These are phyloP conservation scores for Craniophora ligustri DNA, from an alignment of 2,888 invertebrate species.

Conservation along the genomic window DNA sequence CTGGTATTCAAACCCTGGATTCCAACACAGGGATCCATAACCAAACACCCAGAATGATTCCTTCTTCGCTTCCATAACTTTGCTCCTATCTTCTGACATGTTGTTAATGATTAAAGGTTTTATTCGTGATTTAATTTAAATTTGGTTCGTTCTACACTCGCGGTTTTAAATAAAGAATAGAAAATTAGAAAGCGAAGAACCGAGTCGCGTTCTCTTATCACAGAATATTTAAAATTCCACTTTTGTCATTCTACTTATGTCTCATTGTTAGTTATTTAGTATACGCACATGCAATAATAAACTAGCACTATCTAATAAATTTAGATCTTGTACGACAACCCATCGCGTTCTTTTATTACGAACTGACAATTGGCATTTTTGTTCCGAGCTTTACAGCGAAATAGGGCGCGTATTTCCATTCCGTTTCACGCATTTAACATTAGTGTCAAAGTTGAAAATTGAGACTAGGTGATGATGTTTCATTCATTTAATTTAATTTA, in stretches of 20 bases:
- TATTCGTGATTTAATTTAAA: conserved; percentile 25
- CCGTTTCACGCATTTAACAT: conserved; percentile 40
- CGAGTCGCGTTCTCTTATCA: conserved; percentile 64
- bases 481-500: no score
- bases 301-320: conserved; percentile 62
- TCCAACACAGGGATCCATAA: conserved; percentile 98
- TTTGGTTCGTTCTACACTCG: conserved; percentile 46
- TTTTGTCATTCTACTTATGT: conserved; percentile 72
- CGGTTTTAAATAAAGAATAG: conserved; percentile 58
- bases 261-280: conserved; percentile 74
- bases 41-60: conserved; percentile 96
- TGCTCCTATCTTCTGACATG: conserved; percentile 51
- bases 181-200: conserved; percentile 65
- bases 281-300: conserved; percentile 64
- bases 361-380: conserved; percentile 59
- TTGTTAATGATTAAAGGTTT: conserved; percentile 44
- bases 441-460: conserved; percentile 5
- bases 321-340: conserved; percentile 54
- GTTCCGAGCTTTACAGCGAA: conserved; percentile 44
- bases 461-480: no score
- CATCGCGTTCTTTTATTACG: conserved; percentile 63
- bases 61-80: conserved; percentile 61
- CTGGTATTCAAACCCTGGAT: conserved; percentile 96
- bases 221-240: conserved; percentile 62
- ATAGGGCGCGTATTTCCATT: conserved; percentile 57